Evolutionary conservation across 2,113 vertebrate genomes (phyloP).

Genomic region (Megaceryle maxima): DNA sequence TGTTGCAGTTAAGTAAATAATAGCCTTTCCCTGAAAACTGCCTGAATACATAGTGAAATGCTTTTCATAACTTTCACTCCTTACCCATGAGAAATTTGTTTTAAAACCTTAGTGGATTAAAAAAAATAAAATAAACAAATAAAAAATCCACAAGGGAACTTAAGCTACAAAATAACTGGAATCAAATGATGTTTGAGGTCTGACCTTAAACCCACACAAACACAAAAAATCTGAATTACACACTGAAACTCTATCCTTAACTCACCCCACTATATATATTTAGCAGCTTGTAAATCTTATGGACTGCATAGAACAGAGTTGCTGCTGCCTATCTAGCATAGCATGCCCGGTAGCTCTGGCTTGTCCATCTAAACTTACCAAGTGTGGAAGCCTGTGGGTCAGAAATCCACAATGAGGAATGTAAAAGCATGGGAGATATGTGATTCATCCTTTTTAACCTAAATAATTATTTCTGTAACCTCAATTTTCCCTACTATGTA

Average conservation of each 20-base stretch:
- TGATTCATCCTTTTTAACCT: neutral
- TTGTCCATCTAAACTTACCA: neutral
- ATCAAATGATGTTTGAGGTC: slow-evolving; percentile 17
- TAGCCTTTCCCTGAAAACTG: neutral
- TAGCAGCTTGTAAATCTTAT: neutral
- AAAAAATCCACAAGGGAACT: slow-evolving; percentile 4
- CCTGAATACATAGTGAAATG: slow-evolving; percentile 6
- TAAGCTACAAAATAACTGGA: slow-evolving; percentile 12
- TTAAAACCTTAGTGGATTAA: neutral
- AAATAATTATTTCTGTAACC: neutral
- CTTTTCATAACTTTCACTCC: slow-evolving; percentile 7
- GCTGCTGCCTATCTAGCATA: neutral
- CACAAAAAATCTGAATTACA: neutral
- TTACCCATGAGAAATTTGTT: slow-evolving; percentile 36
- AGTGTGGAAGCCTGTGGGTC: neutral
- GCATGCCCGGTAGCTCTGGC: neutral
- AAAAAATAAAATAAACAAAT: slow-evolving; percentile 38
- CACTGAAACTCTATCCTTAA: slow-evolving; percentile 17
- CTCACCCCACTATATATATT: neutral
- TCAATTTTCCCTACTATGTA: neutral
- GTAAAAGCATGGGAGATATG: neutral
- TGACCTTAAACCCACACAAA: neutral
- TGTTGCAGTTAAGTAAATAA: slow-evolving; percentile 13
- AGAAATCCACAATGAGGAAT: neutral
- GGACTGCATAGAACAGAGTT: neutral